A percentile compares a stretch with the other conserved stretches of the same genome.
Evolutionary conservation across 2,113 vertebrate genomes (phyloP).

Genomic region (Dicrurus megarhynchus): DNA sequence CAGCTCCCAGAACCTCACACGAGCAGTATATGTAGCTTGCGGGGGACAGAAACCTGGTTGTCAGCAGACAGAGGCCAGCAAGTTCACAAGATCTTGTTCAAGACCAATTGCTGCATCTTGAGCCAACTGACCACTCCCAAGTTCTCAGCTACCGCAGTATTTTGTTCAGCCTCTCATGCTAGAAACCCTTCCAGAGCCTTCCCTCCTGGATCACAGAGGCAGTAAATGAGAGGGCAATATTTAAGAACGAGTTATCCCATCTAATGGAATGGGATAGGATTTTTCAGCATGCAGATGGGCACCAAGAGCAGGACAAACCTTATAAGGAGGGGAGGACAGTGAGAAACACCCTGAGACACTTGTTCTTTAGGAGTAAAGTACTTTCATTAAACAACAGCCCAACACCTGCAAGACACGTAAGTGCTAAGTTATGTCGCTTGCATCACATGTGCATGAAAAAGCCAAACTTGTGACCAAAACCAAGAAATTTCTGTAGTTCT

Average conservation of each 20-base stretch:
- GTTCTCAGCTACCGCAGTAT: not conserved
- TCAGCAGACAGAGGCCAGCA: not conserved
- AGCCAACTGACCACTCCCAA: not conserved
- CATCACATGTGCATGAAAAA: not conserved
- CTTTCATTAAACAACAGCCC: not conserved
- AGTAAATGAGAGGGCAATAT: not conserved
- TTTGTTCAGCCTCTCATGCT: not conserved
- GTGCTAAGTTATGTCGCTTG: not conserved
- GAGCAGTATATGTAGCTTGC: rapidly evolving
- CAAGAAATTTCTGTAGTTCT: not conserved
- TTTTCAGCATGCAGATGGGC: not conserved
- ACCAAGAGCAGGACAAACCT: not conserved
- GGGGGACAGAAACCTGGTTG: not conserved
- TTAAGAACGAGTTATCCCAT: not conserved
- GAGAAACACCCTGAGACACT: not conserved
- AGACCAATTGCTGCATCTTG: not conserved
- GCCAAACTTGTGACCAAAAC: not conserved
- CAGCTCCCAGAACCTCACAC: not conserved
- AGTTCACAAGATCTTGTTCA: not conserved
- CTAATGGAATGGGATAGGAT: not conserved
- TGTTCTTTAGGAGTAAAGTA: not conserved
- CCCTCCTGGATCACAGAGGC: not conserved
- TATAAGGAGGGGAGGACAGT: not conserved
- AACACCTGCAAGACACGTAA: not conserved
- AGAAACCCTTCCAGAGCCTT: not conserved